Conservation (phyloP, 2,888 invertebrate species). For the Minunthozetes semirufus region DNA sequence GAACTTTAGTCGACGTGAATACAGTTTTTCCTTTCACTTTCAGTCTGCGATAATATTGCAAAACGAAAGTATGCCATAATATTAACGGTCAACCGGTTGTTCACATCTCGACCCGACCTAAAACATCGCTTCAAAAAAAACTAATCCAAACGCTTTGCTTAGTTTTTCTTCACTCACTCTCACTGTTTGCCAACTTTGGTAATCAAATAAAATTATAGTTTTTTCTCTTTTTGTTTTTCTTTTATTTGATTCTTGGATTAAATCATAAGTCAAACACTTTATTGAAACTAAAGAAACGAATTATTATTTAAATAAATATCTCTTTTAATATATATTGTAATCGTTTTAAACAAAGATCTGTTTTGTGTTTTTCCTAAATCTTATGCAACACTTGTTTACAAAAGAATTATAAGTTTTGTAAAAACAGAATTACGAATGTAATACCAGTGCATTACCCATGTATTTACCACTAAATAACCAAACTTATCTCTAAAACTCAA, state of each 20-base stretch:
- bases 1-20: background rate
- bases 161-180: background rate
- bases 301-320: background rate
- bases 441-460: no score
- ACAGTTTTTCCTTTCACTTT: slow-evolving; percentile 10
- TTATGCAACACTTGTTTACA: no score
- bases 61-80: slow-evolving; percentile 18
- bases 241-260: background rate
- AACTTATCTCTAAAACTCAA: no score
- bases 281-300: background rate
- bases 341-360: background rate
- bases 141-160: slow-evolving; percentile 5
- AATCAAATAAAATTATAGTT: background rate
- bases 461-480: no score
- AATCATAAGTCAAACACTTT: background rate
- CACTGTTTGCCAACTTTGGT: slow-evolving; percentile 18
- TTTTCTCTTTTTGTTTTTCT: background rate
- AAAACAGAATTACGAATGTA: no score
- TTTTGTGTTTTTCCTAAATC: no score
- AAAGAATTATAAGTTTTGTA: no score
- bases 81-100: slow-evolving; percentile 24
- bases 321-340: background rate
- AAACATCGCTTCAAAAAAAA: slow-evolving; percentile 11
- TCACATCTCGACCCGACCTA: slow-evolving; percentile 28
- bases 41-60: background rate